These are phyloP conservation scores for Rostratula benghalensis DNA, from an alignment of 2,113 vertebrate genomes.

Conservation along the genomic window DNA sequence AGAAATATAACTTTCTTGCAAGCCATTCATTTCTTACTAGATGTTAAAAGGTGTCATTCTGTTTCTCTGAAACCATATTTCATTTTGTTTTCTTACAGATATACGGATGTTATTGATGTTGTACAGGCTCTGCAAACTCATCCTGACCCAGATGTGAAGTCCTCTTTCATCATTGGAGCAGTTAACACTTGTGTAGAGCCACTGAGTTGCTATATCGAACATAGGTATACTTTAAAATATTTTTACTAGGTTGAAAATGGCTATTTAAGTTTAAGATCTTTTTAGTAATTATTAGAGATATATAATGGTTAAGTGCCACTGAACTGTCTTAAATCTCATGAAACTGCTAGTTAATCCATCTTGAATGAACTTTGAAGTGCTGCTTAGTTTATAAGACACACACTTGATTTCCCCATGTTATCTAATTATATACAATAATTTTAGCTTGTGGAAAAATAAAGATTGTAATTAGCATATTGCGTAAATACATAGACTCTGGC, in stretches of 20 bases:
- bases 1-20: neutral
- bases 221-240: slow-evolving; percentile 76
- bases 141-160: slow-evolving; percentile 84
- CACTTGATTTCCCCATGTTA: neutral
- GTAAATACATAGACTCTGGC: neutral
- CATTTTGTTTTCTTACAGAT: slow-evolving; percentile 68
- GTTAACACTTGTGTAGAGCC: slow-evolving; percentile 90
- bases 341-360: neutral
- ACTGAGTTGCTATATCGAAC: slow-evolving; percentile 89
- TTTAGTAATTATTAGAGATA: neutral
- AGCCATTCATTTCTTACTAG: neutral
- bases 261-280: neutral
- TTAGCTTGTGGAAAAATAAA: neutral
- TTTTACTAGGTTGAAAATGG: neutral
- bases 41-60: neutral
- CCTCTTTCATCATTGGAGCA: slow-evolving; percentile 82
- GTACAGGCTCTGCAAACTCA: slow-evolving; percentile 91
- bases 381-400: neutral
- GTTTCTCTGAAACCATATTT: neutral
- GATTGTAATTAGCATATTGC: neutral
- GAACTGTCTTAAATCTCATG: neutral
- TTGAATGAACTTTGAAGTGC: neutral
- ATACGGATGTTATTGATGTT: slow-evolving; percentile 90
- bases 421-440: neutral
- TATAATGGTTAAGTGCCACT: neutral